Evolutionary conservation across 2,888 invertebrate genomes (phyloP).

Genomic region (Drosophila paranaensis): DNA sequence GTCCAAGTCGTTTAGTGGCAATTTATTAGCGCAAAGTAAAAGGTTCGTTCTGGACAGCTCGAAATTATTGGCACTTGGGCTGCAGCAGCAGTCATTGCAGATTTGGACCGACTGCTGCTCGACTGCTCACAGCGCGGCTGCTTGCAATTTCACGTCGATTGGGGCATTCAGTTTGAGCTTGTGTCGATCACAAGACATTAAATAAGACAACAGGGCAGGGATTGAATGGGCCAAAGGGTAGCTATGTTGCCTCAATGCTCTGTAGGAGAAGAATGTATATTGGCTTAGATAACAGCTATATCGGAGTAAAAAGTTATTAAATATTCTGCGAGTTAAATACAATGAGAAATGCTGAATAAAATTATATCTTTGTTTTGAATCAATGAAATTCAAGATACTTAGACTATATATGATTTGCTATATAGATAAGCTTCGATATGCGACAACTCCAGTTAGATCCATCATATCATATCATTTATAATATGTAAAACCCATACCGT

Average conservation of each 20-base stretch:
- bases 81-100: conserved; percentile 43
- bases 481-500: neutral
- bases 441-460: neutral
- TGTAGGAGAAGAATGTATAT: neutral
- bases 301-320: neutral
- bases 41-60: conserved; percentile 66
- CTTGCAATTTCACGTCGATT: conserved; percentile 50
- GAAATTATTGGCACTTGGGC: conserved; percentile 74
- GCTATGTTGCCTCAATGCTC: conserved; percentile 23
- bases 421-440: no score
- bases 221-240: conserved; percentile 4
- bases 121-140: conserved; percentile 4
- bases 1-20: conserved; percentile 72
- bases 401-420: neutral
- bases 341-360: no score
- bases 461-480: neutral
- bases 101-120: conserved; percentile 32
- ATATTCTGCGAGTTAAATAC: no score
- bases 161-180: conserved; percentile 43
- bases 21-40: conserved; percentile 78
- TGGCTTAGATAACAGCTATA: neutral
- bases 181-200: conserved; percentile 53
- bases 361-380: no score
- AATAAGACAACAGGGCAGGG: conserved; percentile 55
- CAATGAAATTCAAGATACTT: neutral